These are phyloP conservation scores for Dilophus febrilis DNA, from an alignment of 2,888 invertebrate species.

Conservation along the genomic window DNA sequence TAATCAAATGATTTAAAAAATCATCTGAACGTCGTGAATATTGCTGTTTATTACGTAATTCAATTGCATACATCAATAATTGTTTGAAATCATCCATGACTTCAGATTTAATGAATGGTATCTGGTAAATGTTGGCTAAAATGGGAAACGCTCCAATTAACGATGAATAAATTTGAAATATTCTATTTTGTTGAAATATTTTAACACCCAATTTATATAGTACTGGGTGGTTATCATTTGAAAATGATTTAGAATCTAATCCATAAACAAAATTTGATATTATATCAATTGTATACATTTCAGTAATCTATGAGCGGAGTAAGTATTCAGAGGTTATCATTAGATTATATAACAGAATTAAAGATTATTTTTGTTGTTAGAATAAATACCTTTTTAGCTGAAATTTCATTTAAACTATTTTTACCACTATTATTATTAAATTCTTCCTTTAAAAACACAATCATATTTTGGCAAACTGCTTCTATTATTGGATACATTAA, in stretches of 20 bases:
- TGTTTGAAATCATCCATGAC: conserved; percentile 11
- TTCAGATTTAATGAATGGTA: conserved; percentile 8
- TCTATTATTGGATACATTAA: conserved; percentile 32
- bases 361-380: no score
- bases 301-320: no score
- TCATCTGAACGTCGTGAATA: conserved; percentile 12
- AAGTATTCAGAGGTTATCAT: no score
- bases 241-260: conserved; percentile 27
- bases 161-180: conserved; percentile 12
- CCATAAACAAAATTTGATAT: conserved; percentile 32
- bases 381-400: no score
- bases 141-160: conserved; percentile 18
- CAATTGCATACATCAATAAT: conserved; percentile 11
- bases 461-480: conserved; percentile 28
- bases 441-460: no score
- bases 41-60: conserved; percentile 7
- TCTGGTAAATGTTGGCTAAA: conserved; percentile 14
- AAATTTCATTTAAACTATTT: no score
- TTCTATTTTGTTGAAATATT: conserved; percentile 18
- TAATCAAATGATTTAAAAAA: conserved; percentile 13
- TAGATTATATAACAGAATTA: no score
- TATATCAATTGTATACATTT: conserved; percentile 29
- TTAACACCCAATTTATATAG: conserved; percentile 15
- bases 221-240: conserved; percentile 12
- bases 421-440: no score